Conservation (phyloP, 2,888 invertebrate species). For the Cancer borealis region DNA sequence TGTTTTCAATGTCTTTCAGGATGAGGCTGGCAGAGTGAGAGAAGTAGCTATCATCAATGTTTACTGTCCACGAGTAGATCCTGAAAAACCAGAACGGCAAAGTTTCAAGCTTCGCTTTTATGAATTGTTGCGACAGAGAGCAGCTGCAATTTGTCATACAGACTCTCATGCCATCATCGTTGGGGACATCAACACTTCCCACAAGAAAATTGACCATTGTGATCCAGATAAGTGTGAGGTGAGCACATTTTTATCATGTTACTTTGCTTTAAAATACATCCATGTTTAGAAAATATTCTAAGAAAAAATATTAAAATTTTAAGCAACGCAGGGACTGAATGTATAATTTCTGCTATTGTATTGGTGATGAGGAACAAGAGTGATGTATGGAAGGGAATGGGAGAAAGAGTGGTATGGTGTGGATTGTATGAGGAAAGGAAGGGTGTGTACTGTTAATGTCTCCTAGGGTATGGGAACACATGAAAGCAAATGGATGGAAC, state of each 20-base stretch:
- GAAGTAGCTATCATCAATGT: slow-evolving; percentile 81
- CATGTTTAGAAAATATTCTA: no score
- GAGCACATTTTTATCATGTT: slow-evolving; percentile 3
- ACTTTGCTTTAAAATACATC: no score
- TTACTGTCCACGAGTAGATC: slow-evolving; percentile 82
- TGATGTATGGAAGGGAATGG: no score
- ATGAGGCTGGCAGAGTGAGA: slow-evolving; percentile 17
- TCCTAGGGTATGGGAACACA: no score
- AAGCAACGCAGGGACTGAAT: no score
- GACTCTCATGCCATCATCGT: slow-evolving; percentile 81
- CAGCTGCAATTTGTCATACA: slow-evolving; percentile 79
- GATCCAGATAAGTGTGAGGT: slow-evolving; percentile 79
- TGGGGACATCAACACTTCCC: slow-evolving; percentile 82
- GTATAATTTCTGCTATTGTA: no score
- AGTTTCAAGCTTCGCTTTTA: slow-evolving; percentile 81
- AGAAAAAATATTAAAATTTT: no score
- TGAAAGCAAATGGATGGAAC: no score
- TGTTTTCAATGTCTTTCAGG: slow-evolving; percentile 36
- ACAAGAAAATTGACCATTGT: slow-evolving; percentile 81
- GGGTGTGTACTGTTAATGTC: no score
- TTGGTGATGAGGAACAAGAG: no score
- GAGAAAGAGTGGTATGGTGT: no score
- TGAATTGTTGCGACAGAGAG: slow-evolving; percentile 80
- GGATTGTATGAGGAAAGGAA: no score
- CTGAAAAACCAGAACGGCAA: slow-evolving; percentile 80